Evolutionary conservation across 2,888 invertebrate genomes (phyloP), one percentile per base, ranked within the genome.

Genomic region (Teinopalpus imperialis): DNA sequence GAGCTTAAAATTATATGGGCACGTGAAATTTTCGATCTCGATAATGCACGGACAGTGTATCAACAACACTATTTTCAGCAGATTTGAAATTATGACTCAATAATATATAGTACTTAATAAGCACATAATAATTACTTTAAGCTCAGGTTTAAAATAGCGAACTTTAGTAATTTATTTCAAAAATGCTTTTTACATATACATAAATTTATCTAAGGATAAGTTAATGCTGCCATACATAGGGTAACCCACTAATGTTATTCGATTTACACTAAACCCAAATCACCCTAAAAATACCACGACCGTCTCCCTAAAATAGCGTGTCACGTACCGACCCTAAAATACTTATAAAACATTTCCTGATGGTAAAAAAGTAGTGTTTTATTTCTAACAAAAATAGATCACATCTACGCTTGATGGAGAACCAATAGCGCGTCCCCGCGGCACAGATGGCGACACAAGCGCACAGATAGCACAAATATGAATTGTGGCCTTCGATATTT

Each of bases 1-100:
- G 87, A 87, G 87, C 83, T 88, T 86, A 87, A 88, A 88, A 88
- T 88, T 87, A 87, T 86, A 87, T 81, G 80, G 77, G 73, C 83
- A 81, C 79, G 82, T 85, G 83, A 86, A 87, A 87, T 86, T 85
- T 85, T 75, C 86, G 85, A 86, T 86, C 83, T 81, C 83, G 80
- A 86, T 87, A 86, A 83, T 83, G 71, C 76, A 76, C 69, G 67
- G 61, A 60, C 63, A 63, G 61, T 60, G 66, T 65, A 64, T 64
- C 66, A 66, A 62, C 78, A 72, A 74, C 76, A 79, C 78, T 81
- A 80, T 80, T 81, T 81, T 81, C 65, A 60, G 5, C 35, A 41
- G 35, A 46, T 46, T 46, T 41, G 40, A 46, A 46, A 10, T 46
- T 46, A 46, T 27, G 35, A 46, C 30, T 35, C 35, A 41, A 46